Conservation (phyloP, 1,140 invertebrate species). For the Pantala flavescens region DNA sequence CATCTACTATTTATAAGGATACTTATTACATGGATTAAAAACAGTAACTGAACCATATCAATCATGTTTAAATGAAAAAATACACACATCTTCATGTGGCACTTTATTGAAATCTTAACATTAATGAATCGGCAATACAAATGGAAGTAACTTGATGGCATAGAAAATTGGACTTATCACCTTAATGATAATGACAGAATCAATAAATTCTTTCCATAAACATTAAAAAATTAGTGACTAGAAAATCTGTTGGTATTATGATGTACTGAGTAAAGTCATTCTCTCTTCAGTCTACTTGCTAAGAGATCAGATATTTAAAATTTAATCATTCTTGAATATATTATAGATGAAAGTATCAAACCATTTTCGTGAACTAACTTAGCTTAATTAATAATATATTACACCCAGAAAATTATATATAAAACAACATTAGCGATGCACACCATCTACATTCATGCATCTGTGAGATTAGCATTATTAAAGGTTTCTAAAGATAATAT, state of each 20-base stretch:
- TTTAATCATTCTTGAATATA: no score
- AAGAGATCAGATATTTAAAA: background rate
- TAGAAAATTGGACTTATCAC: background rate
- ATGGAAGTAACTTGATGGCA: conserved; percentile 1
- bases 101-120: conserved; percentile 4
- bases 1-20: no score
- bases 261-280: background rate
- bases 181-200: background rate
- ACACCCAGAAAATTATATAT: background rate
- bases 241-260: background rate
- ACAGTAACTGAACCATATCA: no score
- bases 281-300: background rate
- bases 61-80: no score
- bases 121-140: background rate
- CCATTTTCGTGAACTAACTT: no score
- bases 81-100: background rate
- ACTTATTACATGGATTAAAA: no score
- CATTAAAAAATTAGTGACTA: conserved; percentile 8
- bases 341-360: no score
- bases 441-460: background rate
- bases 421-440: background rate
- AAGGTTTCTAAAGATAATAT: background rate
- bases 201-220: conserved; percentile 8
- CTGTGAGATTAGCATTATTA: background rate
- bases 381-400: no score